Base-by-base conservation (phyloP, 2,113 vertebrate species). In the Pipra filicauda region DNA sequence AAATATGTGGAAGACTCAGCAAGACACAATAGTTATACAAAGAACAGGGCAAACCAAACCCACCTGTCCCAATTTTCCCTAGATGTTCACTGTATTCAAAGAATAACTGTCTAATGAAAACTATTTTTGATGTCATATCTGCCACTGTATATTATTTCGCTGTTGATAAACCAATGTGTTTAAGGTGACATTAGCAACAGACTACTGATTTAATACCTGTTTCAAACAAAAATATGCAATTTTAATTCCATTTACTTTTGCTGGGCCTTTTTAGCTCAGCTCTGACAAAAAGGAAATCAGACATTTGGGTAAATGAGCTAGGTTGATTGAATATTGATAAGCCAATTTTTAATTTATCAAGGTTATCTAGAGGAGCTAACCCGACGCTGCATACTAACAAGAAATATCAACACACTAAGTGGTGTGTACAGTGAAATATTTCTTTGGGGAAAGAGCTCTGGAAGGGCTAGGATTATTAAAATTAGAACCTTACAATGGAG, bases 331-430 rank as follows among this genome's bases (percentile, higher is more conserved):
- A 97, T 97, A 97, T 96, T 96, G 95, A 97, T 96, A 96, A 92
- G 89, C 10, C 82, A 78, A 93, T 97, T 96, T 95, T 97, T 97
- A 96, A 97, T 97, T 95, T 95, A 97, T 96, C 94, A 96, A 96
- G 96, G 94, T 97, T 96, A 96, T 85, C 84, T 74, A 70, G 85
- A 94, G 86, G 88, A 95, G 67, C 61, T 57, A 64, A 62, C 80
- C 46, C 11, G 17, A 86, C 0, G 0, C 67, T 59, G 94, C 90
- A 96, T 85, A 54, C 85, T 93, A 95, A 93, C 86, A 93, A 94
- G 91, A 88, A 94, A 73, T 72, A 73, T 51, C 84, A 93, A 52
- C 78, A 83, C 48, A 22, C 24, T 77, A 83, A 96, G 48, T 28
- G 69, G 75, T 82, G 49, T 78, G 59, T 37, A 70, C 62, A 93